phyloP scores from a whole-genome alignment of 2,888 invertebrate species.

The Zaprionus obscuricornis region DNA sequence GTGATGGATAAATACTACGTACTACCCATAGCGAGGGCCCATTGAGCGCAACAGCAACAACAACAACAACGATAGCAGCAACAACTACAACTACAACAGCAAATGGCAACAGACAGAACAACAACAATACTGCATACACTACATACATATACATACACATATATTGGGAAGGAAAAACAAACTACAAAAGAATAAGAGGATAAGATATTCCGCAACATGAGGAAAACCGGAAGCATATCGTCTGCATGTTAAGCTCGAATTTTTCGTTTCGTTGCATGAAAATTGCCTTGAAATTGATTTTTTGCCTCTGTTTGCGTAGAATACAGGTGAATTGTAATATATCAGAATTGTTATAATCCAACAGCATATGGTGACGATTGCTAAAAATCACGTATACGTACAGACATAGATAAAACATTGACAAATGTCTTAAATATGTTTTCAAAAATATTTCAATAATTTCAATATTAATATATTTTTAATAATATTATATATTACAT shows the following conservation, averaged over 20 bases:
- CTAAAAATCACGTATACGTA: neutral
- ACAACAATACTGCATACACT: too few relatives aligned
- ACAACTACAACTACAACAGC: conserved; percentile 2
- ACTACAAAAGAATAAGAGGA: conserved; percentile 30
- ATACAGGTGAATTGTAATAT: conserved; percentile 35
- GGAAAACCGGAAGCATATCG: conserved; percentile 60
- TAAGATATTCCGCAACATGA: conserved; percentile 54
- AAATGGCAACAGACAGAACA: conserved; percentile 40
- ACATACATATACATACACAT: too few relatives aligned
- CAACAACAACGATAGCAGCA: conserved; percentile 5
- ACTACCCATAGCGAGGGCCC: conserved; percentile 37
- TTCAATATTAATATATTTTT: too few relatives aligned
- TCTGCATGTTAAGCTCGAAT: conserved; percentile 66
- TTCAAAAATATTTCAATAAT: too few relatives aligned
- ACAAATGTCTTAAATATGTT: too few relatives aligned
- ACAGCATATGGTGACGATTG: conserved; percentile 1
- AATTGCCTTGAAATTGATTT: conserved; percentile 58
- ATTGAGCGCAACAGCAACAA: conserved; percentile 21
- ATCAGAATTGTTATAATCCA: neutral
- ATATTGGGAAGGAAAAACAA: conserved; percentile 1
- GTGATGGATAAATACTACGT: conserved; percentile 77
- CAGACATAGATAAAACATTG: too few relatives aligned
- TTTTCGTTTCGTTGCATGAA: conserved; percentile 67
- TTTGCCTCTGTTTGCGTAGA: conserved; percentile 9
- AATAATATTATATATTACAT: too few relatives aligned